Evolutionary conservation across 1,140 invertebrate species (phyloP).

Genomic region (Orchesella cincta): DNA sequence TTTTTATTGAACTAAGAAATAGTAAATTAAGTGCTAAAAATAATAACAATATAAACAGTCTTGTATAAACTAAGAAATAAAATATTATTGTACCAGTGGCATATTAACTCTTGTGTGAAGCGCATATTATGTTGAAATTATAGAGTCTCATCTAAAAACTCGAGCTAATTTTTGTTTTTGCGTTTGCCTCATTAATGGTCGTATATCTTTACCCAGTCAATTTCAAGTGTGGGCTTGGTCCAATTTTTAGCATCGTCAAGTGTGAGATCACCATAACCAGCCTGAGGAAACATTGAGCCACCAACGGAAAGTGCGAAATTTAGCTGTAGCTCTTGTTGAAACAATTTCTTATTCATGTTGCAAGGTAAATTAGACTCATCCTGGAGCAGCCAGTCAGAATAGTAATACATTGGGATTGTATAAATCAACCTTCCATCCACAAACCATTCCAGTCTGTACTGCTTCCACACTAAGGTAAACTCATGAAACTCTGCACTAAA

Average conservation of each 20-base stretch:
- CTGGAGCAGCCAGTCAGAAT: slow-evolving; percentile 41
- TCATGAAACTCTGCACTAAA: slow-evolving; percentile 47
- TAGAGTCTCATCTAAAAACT: no score
- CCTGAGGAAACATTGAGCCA: slow-evolving; percentile 42
- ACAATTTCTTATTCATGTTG: slow-evolving; percentile 38
- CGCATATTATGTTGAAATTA: no score
- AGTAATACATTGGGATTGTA: slow-evolving; percentile 42
- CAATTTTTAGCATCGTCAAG: slow-evolving; percentile 38
- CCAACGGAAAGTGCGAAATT: slow-evolving; percentile 43
- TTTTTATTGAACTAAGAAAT: no score
- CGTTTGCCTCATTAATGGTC: no score
- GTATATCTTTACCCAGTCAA: slow-evolving; percentile 48
- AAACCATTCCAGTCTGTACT: slow-evolving; percentile 42
- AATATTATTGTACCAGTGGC: no score
- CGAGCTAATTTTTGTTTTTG: no score
- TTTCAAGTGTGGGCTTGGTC: slow-evolving; percentile 46
- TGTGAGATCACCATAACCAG: slow-evolving; percentile 38
- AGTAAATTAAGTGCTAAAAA: no score
- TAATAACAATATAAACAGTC: no score
- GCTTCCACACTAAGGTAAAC: slow-evolving; percentile 43
- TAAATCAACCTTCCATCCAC: slow-evolving; percentile 28
- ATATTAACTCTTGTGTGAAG: no score
- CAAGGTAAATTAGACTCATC: slow-evolving; percentile 43
- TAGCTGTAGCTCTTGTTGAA: slow-evolving; percentile 36
- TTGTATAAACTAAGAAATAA: no score